A percentile compares a stretch with the other conserved stretches of the same genome.
Evolutionary conservation across 2,888 invertebrate genomes (phyloP).

Genomic region (Phyto melanocephala): DNA sequence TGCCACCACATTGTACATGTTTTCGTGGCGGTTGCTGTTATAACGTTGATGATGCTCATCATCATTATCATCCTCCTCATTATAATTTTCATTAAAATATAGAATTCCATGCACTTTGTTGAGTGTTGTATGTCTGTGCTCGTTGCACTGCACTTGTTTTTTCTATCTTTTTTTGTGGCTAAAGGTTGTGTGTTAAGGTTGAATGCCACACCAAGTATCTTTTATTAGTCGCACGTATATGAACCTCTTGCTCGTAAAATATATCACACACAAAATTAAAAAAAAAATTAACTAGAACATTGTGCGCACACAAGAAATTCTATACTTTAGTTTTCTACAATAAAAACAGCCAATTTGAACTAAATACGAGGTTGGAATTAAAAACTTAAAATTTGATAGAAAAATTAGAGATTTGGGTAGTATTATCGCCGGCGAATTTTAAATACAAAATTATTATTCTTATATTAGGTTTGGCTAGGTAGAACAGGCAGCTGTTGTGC

Average conservation of each 20-base stretch:
- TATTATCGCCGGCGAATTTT: too few species aligned
- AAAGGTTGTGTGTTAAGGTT: slow-evolving; percentile 64
- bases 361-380: not conserved
- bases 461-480: too few species aligned
- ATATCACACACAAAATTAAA: slow-evolving; percentile 15
- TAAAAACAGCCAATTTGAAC: not conserved
- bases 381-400: too few species aligned
- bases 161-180: slow-evolving; percentile 46
- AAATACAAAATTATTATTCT: too few species aligned
- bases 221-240: slow-evolving; percentile 51
- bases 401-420: too few species aligned
- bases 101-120: slow-evolving; percentile 14
- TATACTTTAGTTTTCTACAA: slow-evolving; percentile 23
- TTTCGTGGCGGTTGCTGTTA: slow-evolving; percentile 42
- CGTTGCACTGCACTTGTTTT: not conserved
- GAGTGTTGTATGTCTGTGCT: too few species aligned
- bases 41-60: slow-evolving; percentile 13
- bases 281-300: slow-evolving; percentile 31
- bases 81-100: slow-evolving; percentile 36
- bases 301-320: slow-evolving; percentile 42
- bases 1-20: slow-evolving; percentile 32
- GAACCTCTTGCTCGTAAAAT: slow-evolving; percentile 38
- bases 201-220: slow-evolving; percentile 54
- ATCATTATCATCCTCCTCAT: slow-evolving; percentile 3
- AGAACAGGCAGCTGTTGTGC: too few species aligned